Percentiles rank a stretch among this genome's conserved stretches.
These are phyloP conservation scores for Lagopus leucura DNA, from an alignment of 2,113 vertebrate genomes.

Conservation along the genomic window DNA sequence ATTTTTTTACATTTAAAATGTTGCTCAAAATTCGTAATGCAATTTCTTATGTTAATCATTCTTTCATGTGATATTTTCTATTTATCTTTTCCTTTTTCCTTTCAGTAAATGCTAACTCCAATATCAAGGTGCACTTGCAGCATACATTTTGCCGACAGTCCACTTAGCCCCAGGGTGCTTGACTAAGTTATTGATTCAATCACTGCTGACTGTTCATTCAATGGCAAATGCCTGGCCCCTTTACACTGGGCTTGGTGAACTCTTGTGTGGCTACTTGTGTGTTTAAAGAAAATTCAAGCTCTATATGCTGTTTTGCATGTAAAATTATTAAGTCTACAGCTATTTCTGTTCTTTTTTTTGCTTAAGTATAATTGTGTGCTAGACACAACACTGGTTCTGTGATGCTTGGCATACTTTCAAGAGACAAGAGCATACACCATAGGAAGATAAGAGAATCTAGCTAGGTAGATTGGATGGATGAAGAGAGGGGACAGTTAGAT, in stretches of 20 bases:
- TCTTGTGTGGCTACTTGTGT: background rate
- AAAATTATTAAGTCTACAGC: background rate
- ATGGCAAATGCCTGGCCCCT: background rate
- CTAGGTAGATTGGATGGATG: background rate
- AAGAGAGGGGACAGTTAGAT: background rate
- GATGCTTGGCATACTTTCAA: background rate
- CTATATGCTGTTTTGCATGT: background rate
- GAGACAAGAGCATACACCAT: background rate
- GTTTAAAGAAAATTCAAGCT: background rate
- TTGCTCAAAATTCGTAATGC: background rate
- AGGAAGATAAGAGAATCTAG: background rate
- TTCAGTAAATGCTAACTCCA: background rate
- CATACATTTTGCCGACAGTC: background rate
- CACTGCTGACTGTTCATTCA: background rate
- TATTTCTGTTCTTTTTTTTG: background rate
- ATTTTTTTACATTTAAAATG: background rate
- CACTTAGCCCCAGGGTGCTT: background rate
- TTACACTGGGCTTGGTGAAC: background rate
- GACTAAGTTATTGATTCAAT: background rate
- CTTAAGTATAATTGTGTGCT: background rate
- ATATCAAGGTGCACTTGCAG: background rate
- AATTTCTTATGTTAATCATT: background rate
- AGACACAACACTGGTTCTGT: background rate
- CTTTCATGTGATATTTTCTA: background rate
- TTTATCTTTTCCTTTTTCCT: background rate